Percentiles rank a stretch among this genome's conserved stretches.
These are phyloP conservation scores for Ochotona curzoniae DNA, from an alignment of 2,113 vertebrate genomes.

Conservation along the genomic window DNA sequence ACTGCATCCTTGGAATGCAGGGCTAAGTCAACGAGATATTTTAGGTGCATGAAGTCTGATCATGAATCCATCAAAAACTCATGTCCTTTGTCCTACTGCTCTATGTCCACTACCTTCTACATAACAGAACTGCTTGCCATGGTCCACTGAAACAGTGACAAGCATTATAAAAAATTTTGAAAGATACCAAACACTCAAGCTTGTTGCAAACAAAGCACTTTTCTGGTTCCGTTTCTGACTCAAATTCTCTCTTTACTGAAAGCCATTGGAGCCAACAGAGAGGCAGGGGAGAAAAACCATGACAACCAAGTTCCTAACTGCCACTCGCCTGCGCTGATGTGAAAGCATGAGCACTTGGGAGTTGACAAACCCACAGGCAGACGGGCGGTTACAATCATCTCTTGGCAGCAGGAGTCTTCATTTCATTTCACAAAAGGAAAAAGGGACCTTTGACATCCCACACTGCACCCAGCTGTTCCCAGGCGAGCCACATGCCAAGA, in stretches of 20 bases:
- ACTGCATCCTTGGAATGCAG: not conserved
- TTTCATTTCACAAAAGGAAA: constrained; percentile 63
- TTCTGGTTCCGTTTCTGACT: not conserved
- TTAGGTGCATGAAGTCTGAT: accelerated
- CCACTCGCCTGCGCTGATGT: constrained; percentile 55
- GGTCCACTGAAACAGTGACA: not conserved
- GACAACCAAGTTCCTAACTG: constrained; percentile 64
- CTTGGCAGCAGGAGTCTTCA: constrained; percentile 66
- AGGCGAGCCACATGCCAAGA: not conserved
- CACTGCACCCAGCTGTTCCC: constrained; percentile 44
- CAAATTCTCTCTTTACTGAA: not conserved
- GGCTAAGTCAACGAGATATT: accelerated
- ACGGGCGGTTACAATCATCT: constrained; percentile 84
- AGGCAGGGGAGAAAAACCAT: not conserved
- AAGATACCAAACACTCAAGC: not conserved
- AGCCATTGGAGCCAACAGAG: not conserved
- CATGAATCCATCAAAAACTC: too few species aligned
- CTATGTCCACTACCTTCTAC: not conserved
- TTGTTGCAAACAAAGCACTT: not conserved
- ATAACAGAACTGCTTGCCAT: not conserved
- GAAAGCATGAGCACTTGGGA: constrained; percentile 72
- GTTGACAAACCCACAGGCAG: constrained; percentile 61
- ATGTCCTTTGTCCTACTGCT: not conserved
- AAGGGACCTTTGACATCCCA: constrained; percentile 44
- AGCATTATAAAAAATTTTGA: not conserved